These are phyloP conservation scores for Pseudorhiza aurosa DNA, from an alignment of 30 jellyfish, hydroid and myxozoan genomes.

Conservation along the genomic window DNA sequence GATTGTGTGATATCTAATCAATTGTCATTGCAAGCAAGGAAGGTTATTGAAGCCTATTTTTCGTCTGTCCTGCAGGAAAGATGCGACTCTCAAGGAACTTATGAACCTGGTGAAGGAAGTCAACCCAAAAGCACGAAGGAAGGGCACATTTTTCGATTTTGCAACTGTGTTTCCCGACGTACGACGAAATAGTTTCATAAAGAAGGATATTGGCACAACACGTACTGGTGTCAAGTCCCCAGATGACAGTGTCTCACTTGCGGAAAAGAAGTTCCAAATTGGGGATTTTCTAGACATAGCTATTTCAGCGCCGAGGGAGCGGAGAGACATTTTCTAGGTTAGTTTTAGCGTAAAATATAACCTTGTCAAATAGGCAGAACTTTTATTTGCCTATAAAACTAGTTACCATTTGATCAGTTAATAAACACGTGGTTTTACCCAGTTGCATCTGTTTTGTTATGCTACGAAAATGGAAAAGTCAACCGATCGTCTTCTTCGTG, in stretches of 20 bases:
- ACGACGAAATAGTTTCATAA: slow-evolving; percentile 70
- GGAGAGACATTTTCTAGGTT: slow-evolving; percentile 75
- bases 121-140: slow-evolving; percentile 91
- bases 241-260: slow-evolving; percentile 83
- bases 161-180: slow-evolving; percentile 91
- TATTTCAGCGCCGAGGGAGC: slow-evolving; percentile 80
- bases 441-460: too few relatives aligned
- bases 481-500: too few relatives aligned
- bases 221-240: slow-evolving; percentile 86
- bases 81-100: slow-evolving; percentile 92
- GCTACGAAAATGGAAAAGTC: too few relatives aligned
- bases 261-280: slow-evolving; percentile 87
- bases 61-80: slow-evolving; percentile 74
- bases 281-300: slow-evolving; percentile 97
- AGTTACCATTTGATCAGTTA: not conserved
- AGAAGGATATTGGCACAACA: slow-evolving; percentile 95
- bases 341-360: too few relatives aligned
- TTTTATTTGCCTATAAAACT: not conserved
- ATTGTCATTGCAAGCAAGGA: too few relatives aligned
- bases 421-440: not conserved
- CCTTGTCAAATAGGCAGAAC: not conserved
- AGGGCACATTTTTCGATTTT: slow-evolving; percentile 92
- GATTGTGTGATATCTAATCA: too few relatives aligned
- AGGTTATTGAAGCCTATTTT: too few relatives aligned
- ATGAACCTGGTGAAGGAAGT: slow-evolving; percentile 95